Evolutionary conservation across 2,888 invertebrate genomes (phyloP).

Genomic region (Mayetiola destructor): DNA sequence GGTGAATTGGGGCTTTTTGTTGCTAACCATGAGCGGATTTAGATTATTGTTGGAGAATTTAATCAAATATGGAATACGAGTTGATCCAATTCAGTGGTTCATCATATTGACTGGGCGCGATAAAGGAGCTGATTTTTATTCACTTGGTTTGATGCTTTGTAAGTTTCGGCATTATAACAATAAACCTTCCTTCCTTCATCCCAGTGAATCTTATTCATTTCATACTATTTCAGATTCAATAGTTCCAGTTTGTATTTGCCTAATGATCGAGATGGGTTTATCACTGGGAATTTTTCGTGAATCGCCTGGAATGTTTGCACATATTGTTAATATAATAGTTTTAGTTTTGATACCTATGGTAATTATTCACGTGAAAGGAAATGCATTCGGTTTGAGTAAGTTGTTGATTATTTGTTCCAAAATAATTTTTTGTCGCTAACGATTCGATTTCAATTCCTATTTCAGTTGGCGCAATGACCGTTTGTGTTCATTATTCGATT

Average conservation of each 20-base stretch:
- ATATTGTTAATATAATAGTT: conserved; percentile 60
- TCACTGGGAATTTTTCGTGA: conserved; percentile 58
- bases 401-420: conserved; percentile 18
- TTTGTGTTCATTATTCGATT: conserved; percentile 68
- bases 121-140: conserved; percentile 55
- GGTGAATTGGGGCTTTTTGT: conserved; percentile 81
- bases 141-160: conserved; percentile 53
- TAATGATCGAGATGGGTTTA: conserved; percentile 66
- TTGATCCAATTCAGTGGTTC: conserved; percentile 85
- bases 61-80: conserved; percentile 89
- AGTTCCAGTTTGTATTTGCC: background rate
- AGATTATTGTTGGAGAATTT: conserved; percentile 85
- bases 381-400: conserved; percentile 63
- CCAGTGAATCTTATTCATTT: background rate
- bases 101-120: conserved; percentile 65
- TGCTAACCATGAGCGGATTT: conserved; percentile 68
- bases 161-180: conserved; percentile 33
- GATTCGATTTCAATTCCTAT: conserved; percentile 19
- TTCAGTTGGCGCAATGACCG: conserved; percentile 71
- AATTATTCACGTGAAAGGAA: conserved; percentile 58
- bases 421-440: background rate
- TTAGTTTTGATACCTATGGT: conserved; percentile 67
- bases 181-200: background rate
- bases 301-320: conserved; percentile 53
- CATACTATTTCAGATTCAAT: conserved; percentile 44